Evolutionary conservation across 2,113 vertebrate species (phyloP).

Genomic region (Podocnemis expansa): DNA sequence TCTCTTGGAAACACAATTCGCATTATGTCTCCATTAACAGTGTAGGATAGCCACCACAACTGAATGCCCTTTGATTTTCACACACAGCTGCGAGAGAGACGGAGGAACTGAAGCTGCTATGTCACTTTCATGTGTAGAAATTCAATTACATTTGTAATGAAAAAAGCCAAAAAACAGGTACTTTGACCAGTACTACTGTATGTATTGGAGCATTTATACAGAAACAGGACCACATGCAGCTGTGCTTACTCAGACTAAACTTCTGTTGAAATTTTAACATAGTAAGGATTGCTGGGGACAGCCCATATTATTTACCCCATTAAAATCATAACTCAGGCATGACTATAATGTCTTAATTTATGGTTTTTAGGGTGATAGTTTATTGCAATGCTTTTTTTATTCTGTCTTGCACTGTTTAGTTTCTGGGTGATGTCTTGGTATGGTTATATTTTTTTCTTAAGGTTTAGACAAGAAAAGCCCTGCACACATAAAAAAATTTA

Average conservation of each 20-base stretch:
- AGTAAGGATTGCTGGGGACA: not conserved
- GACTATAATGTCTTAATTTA: not conserved
- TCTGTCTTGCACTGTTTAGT: not conserved
- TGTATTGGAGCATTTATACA: not conserved
- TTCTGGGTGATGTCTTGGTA: not conserved
- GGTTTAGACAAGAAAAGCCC: not conserved
- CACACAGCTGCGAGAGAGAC: accelerated
- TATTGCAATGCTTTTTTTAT: not conserved
- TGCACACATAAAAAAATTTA: not conserved
- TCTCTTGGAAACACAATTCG: not conserved
- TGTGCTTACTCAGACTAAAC: not conserved
- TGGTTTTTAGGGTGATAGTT: not conserved
- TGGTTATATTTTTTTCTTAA: not conserved
- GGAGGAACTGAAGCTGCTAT: not conserved
- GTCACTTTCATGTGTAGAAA: not conserved
- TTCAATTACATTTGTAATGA: not conserved
- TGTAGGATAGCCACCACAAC: accelerated
- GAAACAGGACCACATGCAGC: not conserved
- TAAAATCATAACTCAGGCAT: not conserved
- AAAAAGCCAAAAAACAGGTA: not conserved
- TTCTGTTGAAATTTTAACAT: not conserved
- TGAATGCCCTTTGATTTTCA: not conserved
- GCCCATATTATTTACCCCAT: not conserved
- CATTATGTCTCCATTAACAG: not conserved
- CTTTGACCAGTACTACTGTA: not conserved